Evolutionary conservation across 2,888 invertebrate genomes (phyloP).

Genomic region (Priocnemis perturbator): DNA sequence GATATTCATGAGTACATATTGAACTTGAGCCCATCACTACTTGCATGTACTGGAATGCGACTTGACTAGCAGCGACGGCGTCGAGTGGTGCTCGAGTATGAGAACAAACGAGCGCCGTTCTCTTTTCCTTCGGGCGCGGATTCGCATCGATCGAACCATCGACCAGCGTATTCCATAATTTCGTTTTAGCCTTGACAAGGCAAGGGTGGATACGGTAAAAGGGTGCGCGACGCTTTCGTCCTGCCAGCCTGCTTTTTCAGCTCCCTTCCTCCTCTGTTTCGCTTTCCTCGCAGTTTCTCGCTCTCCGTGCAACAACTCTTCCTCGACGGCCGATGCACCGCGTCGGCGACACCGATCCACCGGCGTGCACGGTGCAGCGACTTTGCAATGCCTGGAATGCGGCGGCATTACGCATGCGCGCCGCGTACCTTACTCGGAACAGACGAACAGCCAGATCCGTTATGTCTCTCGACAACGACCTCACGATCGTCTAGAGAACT

Average conservation of each 20-base stretch:
- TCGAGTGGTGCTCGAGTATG: not conserved
- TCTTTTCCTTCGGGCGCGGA: conserved; percentile 7
- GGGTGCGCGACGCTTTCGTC: conserved; percentile 70
- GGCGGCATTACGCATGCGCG: conserved; percentile 80
- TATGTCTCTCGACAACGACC: conserved; percentile 69
- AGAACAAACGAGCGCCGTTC: conserved; percentile 9
- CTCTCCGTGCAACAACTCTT: too few species aligned
- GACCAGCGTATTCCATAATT: conserved; percentile 65
- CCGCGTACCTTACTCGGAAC: conserved; percentile 79
- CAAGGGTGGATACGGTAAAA: conserved; percentile 77
- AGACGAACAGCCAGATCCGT: conserved; percentile 74
- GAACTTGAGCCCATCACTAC: too few species aligned
- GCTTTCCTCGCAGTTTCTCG: not conserved
- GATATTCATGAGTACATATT: too few species aligned
- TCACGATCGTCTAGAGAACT: conserved; percentile 60
- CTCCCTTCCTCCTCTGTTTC: conserved; percentile 14
- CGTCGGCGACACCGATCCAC: not conserved
- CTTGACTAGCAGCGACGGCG: conserved; percentile 15
- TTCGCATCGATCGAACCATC: too few species aligned
- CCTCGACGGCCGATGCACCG: conserved; percentile 52
- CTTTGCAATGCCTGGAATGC: conserved; percentile 77
- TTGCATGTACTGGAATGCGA: conserved; percentile 29
- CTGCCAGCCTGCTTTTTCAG: conserved; percentile 16
- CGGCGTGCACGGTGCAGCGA: conserved; percentile 56
- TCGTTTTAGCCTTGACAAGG: conserved; percentile 65